Base-by-base conservation (phyloP, 2,888 invertebrate species). In the Ornithoptera alexandrae region DNA sequence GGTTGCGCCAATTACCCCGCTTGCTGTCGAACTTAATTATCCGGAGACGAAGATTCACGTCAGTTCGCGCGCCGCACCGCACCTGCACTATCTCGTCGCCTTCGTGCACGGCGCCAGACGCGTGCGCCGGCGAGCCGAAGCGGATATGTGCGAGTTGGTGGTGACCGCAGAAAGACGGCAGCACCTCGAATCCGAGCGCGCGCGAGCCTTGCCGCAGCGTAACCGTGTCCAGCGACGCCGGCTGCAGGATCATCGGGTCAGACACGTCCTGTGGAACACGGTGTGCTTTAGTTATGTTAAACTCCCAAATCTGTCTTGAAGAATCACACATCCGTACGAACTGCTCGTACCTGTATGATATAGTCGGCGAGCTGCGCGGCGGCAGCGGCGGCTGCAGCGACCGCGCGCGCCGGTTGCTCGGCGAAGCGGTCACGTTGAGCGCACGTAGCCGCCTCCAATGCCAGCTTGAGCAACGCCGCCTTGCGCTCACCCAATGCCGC, bases 81-180 rank as follows among this genome's bases (percentile, higher is more conserved):
- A 97, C 97, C 93, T 98, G 97, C 59, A 99, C 96, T 77, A 99
- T 97, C 93, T 99, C 99, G 89, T 99, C 99, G 0, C 98, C 99
- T 78, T 97, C 96, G 88, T 98, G 98, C 80, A 99, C 96, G 90
- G 97, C 97, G 2, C 97, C 97, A 77, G 97, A 97, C 53, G 96
- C 95, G 89, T 98, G 98, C 58, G 98, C 98, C 2, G 98, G 97
- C 65, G 98, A 97, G 80, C 97, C 96, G 87, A 96, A 96, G 84
- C 97, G 97, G 67, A 98, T 96, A 82, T 97, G 97, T 22, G 97
- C 97, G 71, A 99, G 96, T 83, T 97, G 96, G 82, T 86, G 88
- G 76, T 86, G 94, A 0, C 96, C 95, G 85, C 96, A 96, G 88
- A 96, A 97, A 59, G 96, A 97, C 15, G 98, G 97, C 81, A 96